Percentiles rank a stretch among this genome's conserved stretches.
These are phyloP conservation scores for Nothobranchius furzeri DNA, from an alignment of 2,113 vertebrate species.

Conservation along the genomic window DNA sequence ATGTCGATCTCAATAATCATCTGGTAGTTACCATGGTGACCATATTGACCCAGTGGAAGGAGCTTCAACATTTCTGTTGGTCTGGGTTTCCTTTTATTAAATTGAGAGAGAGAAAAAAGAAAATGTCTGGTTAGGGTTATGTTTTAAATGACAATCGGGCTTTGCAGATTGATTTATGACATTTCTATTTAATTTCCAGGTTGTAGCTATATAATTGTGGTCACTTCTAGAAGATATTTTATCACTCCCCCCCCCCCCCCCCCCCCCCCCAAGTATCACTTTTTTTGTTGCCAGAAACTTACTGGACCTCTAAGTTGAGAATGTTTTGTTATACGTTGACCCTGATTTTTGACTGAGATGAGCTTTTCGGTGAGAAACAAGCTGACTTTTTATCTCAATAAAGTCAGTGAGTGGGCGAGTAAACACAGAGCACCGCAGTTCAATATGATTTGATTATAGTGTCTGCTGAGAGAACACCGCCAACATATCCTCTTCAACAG, in stretches of 20 bases:
- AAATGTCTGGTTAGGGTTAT: no score
- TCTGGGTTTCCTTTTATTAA: no score
- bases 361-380: constrained; percentile 22
- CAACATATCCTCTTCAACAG: constrained; percentile 36
- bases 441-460: constrained; percentile 54
- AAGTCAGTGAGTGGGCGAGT: constrained; percentile 49
- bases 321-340: neutral
- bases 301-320: neutral
- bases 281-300: neutral
- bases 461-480: constrained; percentile 45
- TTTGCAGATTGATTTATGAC: no score
- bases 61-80: no score
- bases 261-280: neutral
- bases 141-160: no score
- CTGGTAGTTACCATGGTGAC: no score
- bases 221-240: no score
- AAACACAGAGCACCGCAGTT: constrained; percentile 39
- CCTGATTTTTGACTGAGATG: constrained; percentile 5
- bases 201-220: no score
- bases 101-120: no score
- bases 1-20: no score
- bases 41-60: no score
- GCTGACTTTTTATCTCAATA: constrained; percentile 44
- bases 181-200: no score
- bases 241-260: neutral